Evolutionary conservation across 92 coral and sea anemone species (phyloP).

Genomic region (Porites evermanni): DNA sequence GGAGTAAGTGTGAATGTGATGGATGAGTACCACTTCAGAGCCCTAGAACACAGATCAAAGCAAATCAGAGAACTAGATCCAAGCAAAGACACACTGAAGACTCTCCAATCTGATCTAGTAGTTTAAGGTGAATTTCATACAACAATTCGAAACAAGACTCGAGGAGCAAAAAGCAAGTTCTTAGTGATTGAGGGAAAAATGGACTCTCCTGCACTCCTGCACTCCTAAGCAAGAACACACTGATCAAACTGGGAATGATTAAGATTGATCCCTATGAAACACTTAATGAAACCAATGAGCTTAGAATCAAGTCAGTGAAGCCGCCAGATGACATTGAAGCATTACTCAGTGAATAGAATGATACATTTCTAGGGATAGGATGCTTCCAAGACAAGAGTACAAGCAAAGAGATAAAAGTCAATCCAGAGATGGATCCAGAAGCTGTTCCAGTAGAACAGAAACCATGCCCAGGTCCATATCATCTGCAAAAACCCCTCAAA

Average conservation of each 20-base stretch:
- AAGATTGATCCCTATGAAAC: too few species aligned
- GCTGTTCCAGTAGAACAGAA: too few species aligned
- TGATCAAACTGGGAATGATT: slow-evolving; percentile 2
- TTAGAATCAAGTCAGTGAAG: too few species aligned
- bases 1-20: slow-evolving; percentile 71
- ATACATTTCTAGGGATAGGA: too few species aligned
- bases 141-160: slow-evolving; percentile 24
- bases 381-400: too few species aligned
- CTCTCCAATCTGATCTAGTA: slow-evolving; percentile 22
- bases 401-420: too few species aligned
- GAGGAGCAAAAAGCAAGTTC: slow-evolving; percentile 42
- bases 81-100: slow-evolving; percentile 25
- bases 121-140: slow-evolving; percentile 62
- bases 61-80: slow-evolving; percentile 25
- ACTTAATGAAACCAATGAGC: background rate
- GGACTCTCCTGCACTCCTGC: slow-evolving; percentile 60
- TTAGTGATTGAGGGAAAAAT: slow-evolving; percentile 31
- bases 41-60: slow-evolving; percentile 67
- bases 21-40: slow-evolving; percentile 76
- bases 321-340: too few species aligned
- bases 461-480: too few species aligned
- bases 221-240: slow-evolving; percentile 30
- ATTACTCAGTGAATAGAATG: too few species aligned
- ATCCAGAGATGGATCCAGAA: too few species aligned
- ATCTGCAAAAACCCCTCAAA: too few species aligned